Evolutionary conservation across 2,113 vertebrate genomes (phyloP).

Genomic region (Phalacrocorax carbo): DNA sequence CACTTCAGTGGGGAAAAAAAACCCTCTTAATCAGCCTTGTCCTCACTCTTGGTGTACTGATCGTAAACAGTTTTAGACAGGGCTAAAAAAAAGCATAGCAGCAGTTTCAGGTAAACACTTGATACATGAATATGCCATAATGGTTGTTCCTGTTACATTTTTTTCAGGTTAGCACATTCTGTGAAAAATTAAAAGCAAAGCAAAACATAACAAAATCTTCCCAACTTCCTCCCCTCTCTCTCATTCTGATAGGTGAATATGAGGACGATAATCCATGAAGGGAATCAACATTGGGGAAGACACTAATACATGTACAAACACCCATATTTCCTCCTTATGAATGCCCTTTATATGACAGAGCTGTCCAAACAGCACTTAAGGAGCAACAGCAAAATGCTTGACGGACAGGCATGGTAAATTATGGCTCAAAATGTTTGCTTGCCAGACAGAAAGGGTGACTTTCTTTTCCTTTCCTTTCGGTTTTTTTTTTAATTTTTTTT

Average conservation of each 20-base stretch:
- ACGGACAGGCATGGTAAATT: conserved; percentile 19
- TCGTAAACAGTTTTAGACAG: conserved; percentile 31
- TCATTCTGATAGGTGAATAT: not conserved
- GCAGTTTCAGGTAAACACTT: not conserved
- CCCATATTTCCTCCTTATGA: conserved; percentile 18
- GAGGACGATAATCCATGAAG: not conserved
- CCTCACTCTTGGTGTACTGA: not conserved
- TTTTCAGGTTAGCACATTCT: not conserved
- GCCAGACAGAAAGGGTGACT: conserved; percentile 12
- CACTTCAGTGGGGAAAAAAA: not conserved
- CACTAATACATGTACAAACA: conserved; percentile 4
- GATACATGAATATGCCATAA: not conserved
- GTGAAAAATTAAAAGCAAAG: conserved; percentile 28
- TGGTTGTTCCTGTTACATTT: not conserved
- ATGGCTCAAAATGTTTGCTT: conserved; percentile 25
- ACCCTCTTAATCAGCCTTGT: not conserved
- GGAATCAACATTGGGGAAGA: not conserved
- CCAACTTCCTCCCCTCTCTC: not conserved
- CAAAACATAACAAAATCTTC: not conserved
- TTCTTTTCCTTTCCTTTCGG: not conserved
- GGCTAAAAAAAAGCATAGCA: conserved; percentile 14
- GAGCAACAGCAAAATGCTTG: conserved; percentile 28
- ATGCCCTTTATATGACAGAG: conserved; percentile 38
- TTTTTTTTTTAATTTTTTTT: not conserved
- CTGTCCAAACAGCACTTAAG: conserved; percentile 54